phyloP scores from a whole-genome alignment of 1,140 invertebrate genomes.

The Papilio helenus region DNA sequence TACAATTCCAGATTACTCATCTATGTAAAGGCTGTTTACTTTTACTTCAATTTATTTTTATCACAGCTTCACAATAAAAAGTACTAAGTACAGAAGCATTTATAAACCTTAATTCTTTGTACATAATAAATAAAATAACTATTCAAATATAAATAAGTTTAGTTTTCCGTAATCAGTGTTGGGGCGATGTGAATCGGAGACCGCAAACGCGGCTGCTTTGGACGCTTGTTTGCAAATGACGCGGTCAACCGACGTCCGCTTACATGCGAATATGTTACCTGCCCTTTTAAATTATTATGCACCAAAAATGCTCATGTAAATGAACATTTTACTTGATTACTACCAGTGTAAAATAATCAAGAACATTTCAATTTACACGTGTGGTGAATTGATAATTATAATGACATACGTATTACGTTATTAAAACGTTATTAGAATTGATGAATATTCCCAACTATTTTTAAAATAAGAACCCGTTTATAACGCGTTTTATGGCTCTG shows the following conservation, averaged over 20 bases:
- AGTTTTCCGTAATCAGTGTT: constrained; percentile 29
- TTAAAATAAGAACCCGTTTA: too few relatives aligned
- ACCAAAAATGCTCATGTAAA: background rate
- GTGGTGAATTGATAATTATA: background rate
- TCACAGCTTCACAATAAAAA: too few relatives aligned
- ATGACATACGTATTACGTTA: too few relatives aligned
- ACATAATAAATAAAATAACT: constrained; percentile 11
- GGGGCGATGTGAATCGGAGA: constrained; percentile 10
- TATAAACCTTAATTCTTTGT: background rate
- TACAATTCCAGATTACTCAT: too few relatives aligned
- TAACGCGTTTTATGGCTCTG: too few relatives aligned
- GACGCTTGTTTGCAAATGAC: constrained; percentile 36
- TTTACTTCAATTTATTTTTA: too few relatives aligned
- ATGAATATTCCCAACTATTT: too few relatives aligned
- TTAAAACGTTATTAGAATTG: too few relatives aligned
- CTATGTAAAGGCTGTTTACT: too few relatives aligned
- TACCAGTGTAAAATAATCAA: background rate
- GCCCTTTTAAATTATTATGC: constrained; percentile 19
- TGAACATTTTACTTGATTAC: background rate
- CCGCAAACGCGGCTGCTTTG: constrained; percentile 14
- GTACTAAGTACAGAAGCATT: too few relatives aligned
- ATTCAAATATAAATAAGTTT: constrained; percentile 16
- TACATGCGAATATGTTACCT: constrained; percentile 28
- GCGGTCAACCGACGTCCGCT: constrained; percentile 28
- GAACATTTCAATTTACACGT: background rate